Percentiles rank a stretch among this genome's conserved stretches.
phyloP scores from a whole-genome alignment of 2,888 invertebrate species.

The Cosmorhoe ocellata region DNA sequence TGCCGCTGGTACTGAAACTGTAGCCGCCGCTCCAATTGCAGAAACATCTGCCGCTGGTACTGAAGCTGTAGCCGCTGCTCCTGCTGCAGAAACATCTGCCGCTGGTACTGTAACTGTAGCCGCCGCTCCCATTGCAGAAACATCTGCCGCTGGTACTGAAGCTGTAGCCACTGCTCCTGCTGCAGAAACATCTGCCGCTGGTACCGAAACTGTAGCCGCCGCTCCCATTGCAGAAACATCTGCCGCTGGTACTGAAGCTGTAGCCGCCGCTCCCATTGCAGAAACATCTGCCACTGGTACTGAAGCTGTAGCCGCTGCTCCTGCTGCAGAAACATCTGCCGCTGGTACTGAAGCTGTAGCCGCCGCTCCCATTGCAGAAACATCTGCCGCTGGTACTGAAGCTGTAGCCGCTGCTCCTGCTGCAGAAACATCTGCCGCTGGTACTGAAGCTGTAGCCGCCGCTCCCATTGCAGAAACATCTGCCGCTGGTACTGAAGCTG shows the following conservation, averaged over 20 bases:
- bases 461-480: background rate
- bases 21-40: background rate
- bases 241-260: slow-evolving; percentile 4
- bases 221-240: background rate
- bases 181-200: slow-evolving; percentile 3
- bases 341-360: no score
- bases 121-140: slow-evolving; percentile 2
- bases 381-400: background rate
- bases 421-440: background rate
- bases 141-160: background rate
- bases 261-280: slow-evolving; percentile 2
- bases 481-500: background rate
- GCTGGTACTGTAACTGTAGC: background rate
- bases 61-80: background rate
- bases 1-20: background rate
- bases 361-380: background rate
- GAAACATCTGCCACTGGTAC: background rate
- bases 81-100: slow-evolving; percentile 3
- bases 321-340: slow-evolving; percentile 2
- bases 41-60: background rate
- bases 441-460: background rate
- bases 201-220: background rate
- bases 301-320: background rate
- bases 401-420: no score
- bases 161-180: slow-evolving; percentile 1